Base-by-base conservation (phyloP, 2,797 vertebrate genomes). In the Sparidentex hasta region DNA sequence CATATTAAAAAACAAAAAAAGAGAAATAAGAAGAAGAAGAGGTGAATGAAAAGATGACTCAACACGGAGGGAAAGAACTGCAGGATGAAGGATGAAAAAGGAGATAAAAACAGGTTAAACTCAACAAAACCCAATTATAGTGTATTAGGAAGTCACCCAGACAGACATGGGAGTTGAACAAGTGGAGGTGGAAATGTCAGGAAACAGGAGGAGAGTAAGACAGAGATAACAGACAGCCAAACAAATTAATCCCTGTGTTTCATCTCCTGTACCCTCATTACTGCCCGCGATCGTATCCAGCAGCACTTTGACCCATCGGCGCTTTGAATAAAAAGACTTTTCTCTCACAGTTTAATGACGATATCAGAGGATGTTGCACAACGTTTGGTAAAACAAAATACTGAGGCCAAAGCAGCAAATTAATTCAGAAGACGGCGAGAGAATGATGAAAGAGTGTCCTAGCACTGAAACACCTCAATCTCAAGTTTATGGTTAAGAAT, bases 211-310 rank as follows among this genome's bases (percentile, higher is more conserved):
- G 41, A 54, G 20, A n/a, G 23, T 21, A 46, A 14, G 51, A 16
- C 8, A 52, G 27, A 54, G 11, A 68, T 55, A 50, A 74, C 46
- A 33, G 65, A 25, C 41, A 14, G 55, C 50, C 29, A 25, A 81
- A 76, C 63, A 81, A 62, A 55, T 78, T 2, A 51, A 59, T 70
- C 41, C 59, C 46, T n/a, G 1, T 21, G 41, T 75, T 75, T 78
- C 27, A 66, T 81, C 67, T 66, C 13, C 41, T 52, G 47, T n/a
- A 2, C 29, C 14, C 67, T 76, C 76, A 54, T 79, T 83, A 71
- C 33, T 1, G 18, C 8, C 46, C 48, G 5, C 11, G 52, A 29
- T 47, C 29, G n/a, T 5, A 41, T 44, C 56, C 43, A n/a, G 71
- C 54, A 59, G 65, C 76, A 43, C 55, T 17, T n/a, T 23, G 46